These are phyloP conservation scores for Oncorhynchus clarkii DNA, from an alignment of 2,113 vertebrate genomes.

Conservation along the genomic window DNA sequence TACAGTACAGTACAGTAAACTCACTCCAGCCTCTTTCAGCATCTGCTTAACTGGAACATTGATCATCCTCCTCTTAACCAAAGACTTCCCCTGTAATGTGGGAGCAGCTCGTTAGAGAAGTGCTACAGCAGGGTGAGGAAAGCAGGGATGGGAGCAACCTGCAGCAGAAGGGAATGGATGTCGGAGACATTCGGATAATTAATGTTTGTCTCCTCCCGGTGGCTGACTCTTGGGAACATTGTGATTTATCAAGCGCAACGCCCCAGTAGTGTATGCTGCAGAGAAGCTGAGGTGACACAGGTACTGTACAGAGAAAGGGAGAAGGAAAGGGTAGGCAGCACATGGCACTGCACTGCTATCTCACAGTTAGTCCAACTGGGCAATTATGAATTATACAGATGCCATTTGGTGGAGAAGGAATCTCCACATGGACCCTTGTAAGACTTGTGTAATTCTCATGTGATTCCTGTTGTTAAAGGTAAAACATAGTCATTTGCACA, in stretches of 20 bases:
- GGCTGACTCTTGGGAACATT: constrained; percentile 21
- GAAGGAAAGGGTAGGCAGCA: neutral
- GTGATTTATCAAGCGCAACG: constrained; percentile 30
- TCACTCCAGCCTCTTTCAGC: constrained; percentile 31
- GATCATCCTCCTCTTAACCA: constrained; percentile 37
- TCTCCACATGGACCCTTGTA: neutral
- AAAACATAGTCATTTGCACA: neutral
- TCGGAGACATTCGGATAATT: constrained; percentile 46
- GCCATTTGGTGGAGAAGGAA: neutral
- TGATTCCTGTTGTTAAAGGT: neutral
- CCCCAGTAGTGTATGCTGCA: constrained; percentile 10
- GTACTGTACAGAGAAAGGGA: neutral
- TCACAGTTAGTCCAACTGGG: neutral
- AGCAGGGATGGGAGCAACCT: constrained; percentile 3
- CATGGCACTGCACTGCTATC: neutral
- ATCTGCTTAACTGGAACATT: constrained; percentile 49
- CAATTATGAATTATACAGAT: neutral
- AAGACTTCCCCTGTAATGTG: constrained; percentile 14
- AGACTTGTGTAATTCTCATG: neutral
- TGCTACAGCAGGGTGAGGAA: constrained; percentile 21
- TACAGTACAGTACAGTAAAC: neutral
- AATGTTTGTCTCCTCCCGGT: constrained; percentile 26
- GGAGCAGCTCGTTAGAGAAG: constrained; percentile 35
- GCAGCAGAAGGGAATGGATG: constrained; percentile 36
- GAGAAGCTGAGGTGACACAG: constrained; percentile 11